phyloP scores from a whole-genome alignment of 1,140 invertebrate genomes.

The Aphidius gifuensis region DNA sequence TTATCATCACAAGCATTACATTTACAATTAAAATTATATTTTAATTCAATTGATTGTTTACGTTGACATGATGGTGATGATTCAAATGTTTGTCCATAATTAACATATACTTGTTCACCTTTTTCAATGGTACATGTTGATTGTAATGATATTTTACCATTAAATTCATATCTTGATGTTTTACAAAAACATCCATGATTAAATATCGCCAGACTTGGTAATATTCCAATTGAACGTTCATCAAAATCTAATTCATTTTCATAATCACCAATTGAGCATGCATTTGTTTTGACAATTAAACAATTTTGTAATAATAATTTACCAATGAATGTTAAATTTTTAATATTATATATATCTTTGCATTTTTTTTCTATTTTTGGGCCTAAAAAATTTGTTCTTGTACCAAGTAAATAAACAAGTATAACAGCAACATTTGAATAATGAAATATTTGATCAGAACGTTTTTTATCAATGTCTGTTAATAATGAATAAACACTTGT shows the following conservation, averaged over 20 bases:
- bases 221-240: too few species aligned
- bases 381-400: constrained; percentile 60
- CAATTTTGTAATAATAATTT: constrained; percentile 69
- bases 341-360: constrained; percentile 27
- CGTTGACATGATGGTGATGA: too few species aligned
- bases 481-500: constrained; percentile 68
- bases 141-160: constrained; percentile 57
- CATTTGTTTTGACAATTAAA: constrained; percentile 74
- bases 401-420: constrained; percentile 66
- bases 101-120: constrained; percentile 56
- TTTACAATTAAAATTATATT: too few species aligned
- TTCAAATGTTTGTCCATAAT: constrained; percentile 5
- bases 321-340: constrained; percentile 50
- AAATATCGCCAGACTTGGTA: constrained; percentile 57
- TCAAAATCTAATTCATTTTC: neutral
- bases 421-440: constrained; percentile 66
- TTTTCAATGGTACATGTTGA: constrained; percentile 65
- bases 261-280: constrained; percentile 27
- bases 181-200: constrained; percentile 94
- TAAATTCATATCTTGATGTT: constrained; percentile 63
- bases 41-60: too few species aligned
- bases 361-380: constrained; percentile 32
- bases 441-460: constrained; percentile 70
- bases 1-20: too few species aligned
- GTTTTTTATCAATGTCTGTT: constrained; percentile 67